Evolutionary conservation across 30 jellyfish, hydroid and myxozoan genomes (phyloP).

Genomic region (Sanderia malayensis): DNA sequence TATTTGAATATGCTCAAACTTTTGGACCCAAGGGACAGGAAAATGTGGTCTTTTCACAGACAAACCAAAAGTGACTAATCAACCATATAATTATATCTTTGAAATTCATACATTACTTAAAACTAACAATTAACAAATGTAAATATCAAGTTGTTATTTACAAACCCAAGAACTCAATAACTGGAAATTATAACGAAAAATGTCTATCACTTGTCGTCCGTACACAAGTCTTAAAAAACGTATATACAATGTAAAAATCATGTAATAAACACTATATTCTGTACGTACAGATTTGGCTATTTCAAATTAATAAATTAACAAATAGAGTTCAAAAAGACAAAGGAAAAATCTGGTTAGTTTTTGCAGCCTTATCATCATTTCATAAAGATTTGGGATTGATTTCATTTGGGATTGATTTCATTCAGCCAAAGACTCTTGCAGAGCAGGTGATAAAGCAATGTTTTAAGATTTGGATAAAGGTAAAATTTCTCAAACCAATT

Average conservation of each 20-base stretch:
- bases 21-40: too few relatives aligned
- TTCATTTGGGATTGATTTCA: background rate
- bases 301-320: too few relatives aligned
- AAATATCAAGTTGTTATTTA: constrained; percentile 14
- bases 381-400: background rate
- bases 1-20: too few relatives aligned
- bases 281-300: too few relatives aligned
- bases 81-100: background rate
- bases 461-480: too few relatives aligned
- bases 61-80: too few relatives aligned
- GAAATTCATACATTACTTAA: constrained; percentile 16
- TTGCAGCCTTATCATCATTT: too few relatives aligned
- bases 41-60: too few relatives aligned
- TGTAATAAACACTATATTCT: constrained; percentile 15
- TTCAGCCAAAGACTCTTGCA: too few relatives aligned
- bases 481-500: background rate
- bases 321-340: too few relatives aligned
- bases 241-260: constrained; percentile 37
- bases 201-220: constrained; percentile 8
- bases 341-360: too few relatives aligned
- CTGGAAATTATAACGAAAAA: background rate
- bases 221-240: constrained; percentile 36
- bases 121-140: constrained; percentile 20
- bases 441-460: too few relatives aligned
- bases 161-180: constrained; percentile 30